Conservation (phyloP, 2,888 invertebrate genomes). For the Trichacis sp. region DNA sequence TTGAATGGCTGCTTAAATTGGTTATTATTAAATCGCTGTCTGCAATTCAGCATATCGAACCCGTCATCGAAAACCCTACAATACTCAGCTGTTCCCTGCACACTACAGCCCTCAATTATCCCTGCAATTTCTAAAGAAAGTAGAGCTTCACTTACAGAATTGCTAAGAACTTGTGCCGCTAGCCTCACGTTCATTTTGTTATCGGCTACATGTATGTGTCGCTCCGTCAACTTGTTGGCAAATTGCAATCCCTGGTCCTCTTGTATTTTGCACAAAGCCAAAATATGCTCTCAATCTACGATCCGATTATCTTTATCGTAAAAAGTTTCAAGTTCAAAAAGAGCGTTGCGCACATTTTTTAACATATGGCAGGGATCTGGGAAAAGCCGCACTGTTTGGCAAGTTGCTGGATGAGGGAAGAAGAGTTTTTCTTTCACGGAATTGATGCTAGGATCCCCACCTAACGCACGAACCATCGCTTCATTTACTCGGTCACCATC, state of each 20-base stretch:
- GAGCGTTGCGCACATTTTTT: not conserved
- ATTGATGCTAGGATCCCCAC: not conserved
- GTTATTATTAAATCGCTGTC: not conserved
- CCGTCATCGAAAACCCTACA: not conserved
- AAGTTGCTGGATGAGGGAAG: not conserved
- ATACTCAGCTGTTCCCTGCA: not conserved
- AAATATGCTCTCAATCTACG: not conserved
- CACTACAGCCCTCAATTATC: not conserved
- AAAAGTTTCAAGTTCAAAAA: not conserved
- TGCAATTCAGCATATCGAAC: constrained; percentile 5
- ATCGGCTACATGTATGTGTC: not conserved
- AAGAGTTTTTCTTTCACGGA: not conserved
- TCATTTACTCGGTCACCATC: not conserved
- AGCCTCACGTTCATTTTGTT: constrained; percentile 1
- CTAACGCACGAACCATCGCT: not conserved
- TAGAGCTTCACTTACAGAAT: not conserved
- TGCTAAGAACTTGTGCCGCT: not conserved
- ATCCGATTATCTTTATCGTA: too few species aligned
- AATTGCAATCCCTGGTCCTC: too few species aligned
- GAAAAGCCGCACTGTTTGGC: not conserved
- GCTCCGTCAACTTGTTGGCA: not conserved
- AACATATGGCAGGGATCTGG: not conserved
- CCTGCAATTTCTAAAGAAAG: not conserved
- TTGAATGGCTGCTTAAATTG: not conserved
- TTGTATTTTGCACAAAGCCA: too few species aligned